Conservation (phyloP, 2,113 vertebrate genomes). For the Callaeas wilsoni region DNA sequence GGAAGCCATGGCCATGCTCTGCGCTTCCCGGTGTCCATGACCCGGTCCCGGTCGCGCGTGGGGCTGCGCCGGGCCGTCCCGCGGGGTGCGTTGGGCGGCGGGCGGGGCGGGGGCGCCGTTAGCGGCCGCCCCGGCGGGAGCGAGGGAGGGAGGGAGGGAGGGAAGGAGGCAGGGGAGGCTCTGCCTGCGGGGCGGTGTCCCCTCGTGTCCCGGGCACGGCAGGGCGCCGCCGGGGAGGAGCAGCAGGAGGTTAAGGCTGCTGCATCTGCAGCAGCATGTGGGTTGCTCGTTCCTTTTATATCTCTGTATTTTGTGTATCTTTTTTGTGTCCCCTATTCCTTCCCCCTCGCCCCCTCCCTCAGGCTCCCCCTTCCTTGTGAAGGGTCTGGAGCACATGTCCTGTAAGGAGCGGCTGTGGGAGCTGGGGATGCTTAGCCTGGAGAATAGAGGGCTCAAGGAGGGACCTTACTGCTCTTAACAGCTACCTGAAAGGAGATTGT, state of each 20-base stretch:
- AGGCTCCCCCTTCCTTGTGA: background rate
- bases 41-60: background rate
- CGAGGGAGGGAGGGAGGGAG: background rate
- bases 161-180: background rate
- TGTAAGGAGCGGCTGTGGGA: background rate
- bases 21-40: background rate
- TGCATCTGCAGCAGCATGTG: background rate
- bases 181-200: background rate
- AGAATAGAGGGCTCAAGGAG: background rate
- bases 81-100: background rate
- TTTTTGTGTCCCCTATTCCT: background rate
- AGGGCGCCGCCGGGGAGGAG: background rate
- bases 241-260: background rate
- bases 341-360: too few relatives aligned
- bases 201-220: background rate
- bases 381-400: background rate
- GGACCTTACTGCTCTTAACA: background rate
- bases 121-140: background rate
- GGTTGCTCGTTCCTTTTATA: background rate
- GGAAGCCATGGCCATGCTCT: background rate
- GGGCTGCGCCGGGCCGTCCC: background rate
- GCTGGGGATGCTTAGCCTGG: background rate
- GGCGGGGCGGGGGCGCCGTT: background rate
- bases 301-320: rapidly evolving
- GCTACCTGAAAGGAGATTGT: background rate